Conservation (phyloP, 1,140 invertebrate species). For the Caerostris darwini region DNA sequence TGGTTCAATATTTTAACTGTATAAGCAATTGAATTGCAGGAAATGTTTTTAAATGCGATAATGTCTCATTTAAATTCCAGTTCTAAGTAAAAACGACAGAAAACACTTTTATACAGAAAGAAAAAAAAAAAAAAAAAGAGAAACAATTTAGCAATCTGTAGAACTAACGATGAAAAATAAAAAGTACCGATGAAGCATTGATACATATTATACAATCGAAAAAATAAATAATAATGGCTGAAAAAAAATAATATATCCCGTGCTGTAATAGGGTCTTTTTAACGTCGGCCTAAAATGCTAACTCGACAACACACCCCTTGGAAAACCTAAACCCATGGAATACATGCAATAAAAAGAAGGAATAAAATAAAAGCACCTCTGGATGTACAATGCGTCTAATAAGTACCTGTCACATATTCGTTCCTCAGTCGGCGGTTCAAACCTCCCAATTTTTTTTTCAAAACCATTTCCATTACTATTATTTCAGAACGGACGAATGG, state of each 20-base stretch:
- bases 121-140: background rate
- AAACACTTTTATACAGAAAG: background rate
- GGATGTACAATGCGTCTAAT: constrained; percentile 69
- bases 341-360: constrained; percentile 39
- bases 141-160: background rate
- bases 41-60: too few relatives aligned
- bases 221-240: background rate
- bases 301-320: constrained; percentile 72
- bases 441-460: constrained; percentile 52
- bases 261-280: constrained; percentile 65
- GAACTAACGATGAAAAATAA: background rate
- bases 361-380: constrained; percentile 60
- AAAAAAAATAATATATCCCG: constrained; percentile 26
- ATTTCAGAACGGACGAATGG: constrained; percentile 76
- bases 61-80: too few relatives aligned
- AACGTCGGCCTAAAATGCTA: constrained; percentile 65
- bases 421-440: constrained; percentile 8
- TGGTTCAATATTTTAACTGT: too few relatives aligned
- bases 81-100: background rate
- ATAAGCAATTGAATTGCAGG: too few relatives aligned
- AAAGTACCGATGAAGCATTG: background rate
- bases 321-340: background rate
- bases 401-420: constrained; percentile 74
- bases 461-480: constrained; percentile 75
- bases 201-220: constrained; percentile 3